Evolutionary conservation across 1,140 invertebrate species (phyloP).

Genomic region (Scaptodrosophila lebanonensis): DNA sequence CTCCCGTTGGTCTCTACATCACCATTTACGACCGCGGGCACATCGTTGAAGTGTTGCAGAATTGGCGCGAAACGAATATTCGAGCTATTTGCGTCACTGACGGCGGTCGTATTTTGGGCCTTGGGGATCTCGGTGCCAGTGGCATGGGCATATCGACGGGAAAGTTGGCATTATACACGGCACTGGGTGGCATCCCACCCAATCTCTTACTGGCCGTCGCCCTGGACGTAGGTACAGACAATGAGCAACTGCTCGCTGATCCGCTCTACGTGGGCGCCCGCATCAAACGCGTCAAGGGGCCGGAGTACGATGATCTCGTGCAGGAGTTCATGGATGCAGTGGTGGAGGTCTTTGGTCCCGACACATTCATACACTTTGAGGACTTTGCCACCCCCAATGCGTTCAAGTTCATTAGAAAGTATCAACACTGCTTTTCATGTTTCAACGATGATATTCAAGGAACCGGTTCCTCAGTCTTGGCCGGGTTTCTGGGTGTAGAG

Average conservation of each 20-base stretch:
- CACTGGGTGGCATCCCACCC: slow-evolving; percentile 94
- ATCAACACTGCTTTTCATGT: slow-evolving; percentile 90
- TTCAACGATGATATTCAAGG: slow-evolving; percentile 99
- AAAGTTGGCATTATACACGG: slow-evolving; percentile 95
- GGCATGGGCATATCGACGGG: slow-evolving; percentile 98
- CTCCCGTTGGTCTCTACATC: slow-evolving; percentile 94
- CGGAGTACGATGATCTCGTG: slow-evolving; percentile 94
- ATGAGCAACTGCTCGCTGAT: slow-evolving; percentile 88
- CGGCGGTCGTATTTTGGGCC: slow-evolving; percentile 94
- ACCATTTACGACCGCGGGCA: slow-evolving; percentile 97
- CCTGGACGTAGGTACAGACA: slow-evolving; percentile 96
- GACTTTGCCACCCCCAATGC: slow-evolving; percentile 97
- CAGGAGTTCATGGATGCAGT: slow-evolving; percentile 98
- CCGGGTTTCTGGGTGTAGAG: slow-evolving; percentile 91
- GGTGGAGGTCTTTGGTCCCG: slow-evolving; percentile 88
- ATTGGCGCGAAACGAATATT: slow-evolving; percentile 81
- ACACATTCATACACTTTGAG: slow-evolving; percentile 94
- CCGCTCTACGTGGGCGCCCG: slow-evolving; percentile 96
- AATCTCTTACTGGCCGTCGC: slow-evolving; percentile 92
- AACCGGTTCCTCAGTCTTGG: slow-evolving; percentile 93
- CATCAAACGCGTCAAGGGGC: slow-evolving; percentile 88
- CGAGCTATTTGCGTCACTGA: slow-evolving; percentile 96
- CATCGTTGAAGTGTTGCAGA: slow-evolving; percentile 85
- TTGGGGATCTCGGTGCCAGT: slow-evolving; percentile 95
- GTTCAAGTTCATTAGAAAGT: slow-evolving; percentile 91